Percentiles rank a stretch among this genome's conserved stretches.
Conservation (phyloP, 2,113 vertebrate species). For the Rallus limicola region DNA sequence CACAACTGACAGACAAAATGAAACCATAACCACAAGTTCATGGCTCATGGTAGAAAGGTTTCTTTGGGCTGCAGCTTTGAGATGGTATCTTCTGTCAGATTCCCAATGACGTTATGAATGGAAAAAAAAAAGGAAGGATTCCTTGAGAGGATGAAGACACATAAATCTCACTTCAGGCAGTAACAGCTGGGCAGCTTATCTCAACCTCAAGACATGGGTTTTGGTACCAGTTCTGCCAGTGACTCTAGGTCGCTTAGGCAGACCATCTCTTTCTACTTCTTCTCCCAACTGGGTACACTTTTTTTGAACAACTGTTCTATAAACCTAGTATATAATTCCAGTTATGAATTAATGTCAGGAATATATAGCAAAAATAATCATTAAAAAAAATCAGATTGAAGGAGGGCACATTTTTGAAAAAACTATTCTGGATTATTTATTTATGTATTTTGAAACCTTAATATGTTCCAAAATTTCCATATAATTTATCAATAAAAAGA, state of each 20-base stretch:
- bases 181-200: neutral
- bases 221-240: neutral
- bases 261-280: neutral
- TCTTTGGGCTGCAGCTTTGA: neutral
- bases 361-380: neutral
- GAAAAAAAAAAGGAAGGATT: neutral
- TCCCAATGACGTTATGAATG: neutral
- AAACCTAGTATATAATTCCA: neutral
- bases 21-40: neutral
- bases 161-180: neutral
- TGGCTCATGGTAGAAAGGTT: neutral
- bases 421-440: neutral
- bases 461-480: neutral
- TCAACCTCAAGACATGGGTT: neutral
- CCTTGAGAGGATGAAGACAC: neutral
- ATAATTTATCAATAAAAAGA: neutral
- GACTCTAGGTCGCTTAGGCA: neutral
- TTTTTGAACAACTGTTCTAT: neutral
- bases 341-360: neutral
- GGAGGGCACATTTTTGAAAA: neutral
- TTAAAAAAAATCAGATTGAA: neutral
- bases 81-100: neutral
- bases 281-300: neutral
- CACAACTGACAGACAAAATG: neutral
- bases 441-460: neutral